Evolutionary conservation across 2,888 invertebrate species (phyloP).

Genomic region (Polymixis flavicincta): DNA sequence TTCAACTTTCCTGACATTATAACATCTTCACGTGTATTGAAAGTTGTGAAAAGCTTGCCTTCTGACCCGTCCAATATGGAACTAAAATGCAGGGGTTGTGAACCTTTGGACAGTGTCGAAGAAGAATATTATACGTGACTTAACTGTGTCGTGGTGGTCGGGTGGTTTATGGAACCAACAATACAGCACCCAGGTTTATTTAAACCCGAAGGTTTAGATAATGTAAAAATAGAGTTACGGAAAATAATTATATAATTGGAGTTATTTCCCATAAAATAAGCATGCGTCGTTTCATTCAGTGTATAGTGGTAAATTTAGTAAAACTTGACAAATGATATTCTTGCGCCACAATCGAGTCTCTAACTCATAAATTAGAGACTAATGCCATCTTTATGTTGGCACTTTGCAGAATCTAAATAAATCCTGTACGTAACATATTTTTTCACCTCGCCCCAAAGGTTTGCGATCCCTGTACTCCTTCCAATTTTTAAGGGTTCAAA

Average conservation of each 20-base stretch:
- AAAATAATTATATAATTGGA: too few relatives aligned
- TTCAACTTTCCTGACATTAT: conserved; percentile 36
- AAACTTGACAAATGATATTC: too few relatives aligned
- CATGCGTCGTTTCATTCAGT: too few relatives aligned
- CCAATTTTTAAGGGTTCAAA: conserved; percentile 42
- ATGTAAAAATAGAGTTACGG: too few relatives aligned
- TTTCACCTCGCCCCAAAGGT: neutral
- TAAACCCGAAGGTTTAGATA: too few relatives aligned
- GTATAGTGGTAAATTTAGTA: too few relatives aligned
- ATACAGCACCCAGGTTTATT: neutral
- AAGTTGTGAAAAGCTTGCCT: conserved; percentile 36
- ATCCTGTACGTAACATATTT: neutral
- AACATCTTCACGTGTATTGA: conserved; percentile 46
- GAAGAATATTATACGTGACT: neutral
- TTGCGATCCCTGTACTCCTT: conserved; percentile 18
- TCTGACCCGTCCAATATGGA: conserved; percentile 13
- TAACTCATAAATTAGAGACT: too few relatives aligned
- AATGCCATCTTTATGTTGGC: too few relatives aligned
- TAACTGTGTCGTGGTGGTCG: neutral
- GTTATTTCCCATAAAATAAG: too few relatives aligned
- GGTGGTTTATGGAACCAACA: neutral
- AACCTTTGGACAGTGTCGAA: neutral
- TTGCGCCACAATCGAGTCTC: too few relatives aligned
- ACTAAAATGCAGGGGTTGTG: conserved; percentile 18
- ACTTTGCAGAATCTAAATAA: neutral